Evolutionary conservation across 2,888 invertebrate genomes (phyloP).

Genomic region (Nymphalis urticae): DNA sequence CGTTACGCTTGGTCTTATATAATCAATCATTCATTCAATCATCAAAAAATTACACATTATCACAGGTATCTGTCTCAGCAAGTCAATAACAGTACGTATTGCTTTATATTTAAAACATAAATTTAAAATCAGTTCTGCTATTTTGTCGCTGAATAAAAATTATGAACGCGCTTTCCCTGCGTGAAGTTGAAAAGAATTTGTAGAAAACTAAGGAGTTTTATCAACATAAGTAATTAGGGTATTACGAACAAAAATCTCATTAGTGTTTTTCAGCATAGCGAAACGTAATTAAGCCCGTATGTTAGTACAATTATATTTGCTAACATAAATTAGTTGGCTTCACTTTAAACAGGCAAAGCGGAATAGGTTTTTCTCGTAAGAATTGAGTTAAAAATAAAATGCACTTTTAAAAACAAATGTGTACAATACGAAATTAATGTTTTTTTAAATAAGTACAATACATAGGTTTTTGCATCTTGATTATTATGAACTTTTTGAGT

Average conservation of each 20-base stretch:
- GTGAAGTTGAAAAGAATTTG: conserved; percentile 21
- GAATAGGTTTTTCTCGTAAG: neutral
- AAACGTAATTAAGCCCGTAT: conserved; percentile 22
- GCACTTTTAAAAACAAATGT: too few relatives aligned
- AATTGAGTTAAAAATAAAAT: neutral
- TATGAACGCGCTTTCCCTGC: conserved; percentile 11
- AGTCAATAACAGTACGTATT: neutral
- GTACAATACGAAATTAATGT: too few relatives aligned
- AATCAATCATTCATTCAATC: too few relatives aligned
- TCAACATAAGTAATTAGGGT: conserved; percentile 33
- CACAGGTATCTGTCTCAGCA: too few relatives aligned
- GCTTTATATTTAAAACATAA: neutral
- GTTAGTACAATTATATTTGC: conserved; percentile 13
- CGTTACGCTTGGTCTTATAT: too few relatives aligned
- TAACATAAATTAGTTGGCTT: conserved; percentile 18
- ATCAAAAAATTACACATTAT: too few relatives aligned
- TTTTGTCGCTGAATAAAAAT: conserved; percentile 10
- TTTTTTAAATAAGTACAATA: too few relatives aligned
- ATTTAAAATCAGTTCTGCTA: neutral
- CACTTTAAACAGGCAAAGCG: neutral
- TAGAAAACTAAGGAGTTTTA: conserved; percentile 29
- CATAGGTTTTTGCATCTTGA: too few relatives aligned
- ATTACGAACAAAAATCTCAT: conserved; percentile 34
- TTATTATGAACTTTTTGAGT: too few relatives aligned
- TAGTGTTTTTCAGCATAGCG: conserved; percentile 27